A percentile compares a stretch with the other conserved stretches of the same genome.
Evolutionary conservation across 2,797 vertebrate genomes (phyloP).

Genomic region (Brachyalestes nurse): DNA sequence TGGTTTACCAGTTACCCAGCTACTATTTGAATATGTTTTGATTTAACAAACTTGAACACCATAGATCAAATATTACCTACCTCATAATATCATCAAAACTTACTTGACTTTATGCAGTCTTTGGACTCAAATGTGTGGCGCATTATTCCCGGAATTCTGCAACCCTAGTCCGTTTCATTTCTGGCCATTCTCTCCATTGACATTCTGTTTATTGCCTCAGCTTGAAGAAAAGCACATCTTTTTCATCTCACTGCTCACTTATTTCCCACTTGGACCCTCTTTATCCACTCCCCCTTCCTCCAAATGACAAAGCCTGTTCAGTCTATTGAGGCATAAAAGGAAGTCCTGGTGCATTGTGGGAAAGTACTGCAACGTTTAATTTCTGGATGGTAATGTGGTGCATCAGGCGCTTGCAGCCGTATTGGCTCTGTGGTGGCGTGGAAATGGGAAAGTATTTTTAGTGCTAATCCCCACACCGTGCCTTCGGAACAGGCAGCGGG

Average conservation of each 20-base stretch:
- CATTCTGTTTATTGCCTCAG: not conserved
- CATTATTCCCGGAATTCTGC: too few species aligned
- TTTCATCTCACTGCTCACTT: not conserved
- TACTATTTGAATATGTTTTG: too few species aligned
- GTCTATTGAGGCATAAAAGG: constrained; percentile 38
- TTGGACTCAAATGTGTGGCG: too few species aligned
- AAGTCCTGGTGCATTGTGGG: constrained; percentile 23
- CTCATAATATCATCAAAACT: too few species aligned
- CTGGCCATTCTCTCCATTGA: not conserved
- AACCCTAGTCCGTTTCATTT: not conserved
- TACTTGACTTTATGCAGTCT: too few species aligned
- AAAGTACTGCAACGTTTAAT: constrained; percentile 31
- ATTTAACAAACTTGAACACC: too few species aligned
- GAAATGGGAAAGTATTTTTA: constrained; percentile 55
- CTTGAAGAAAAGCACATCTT: not conserved
- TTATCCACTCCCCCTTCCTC: constrained; percentile 9
- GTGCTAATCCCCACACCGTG: constrained; percentile 43
- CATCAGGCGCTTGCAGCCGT: constrained; percentile 34
- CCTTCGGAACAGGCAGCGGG: constrained; percentile 23
- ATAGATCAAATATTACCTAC: too few species aligned
- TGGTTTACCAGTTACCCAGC: too few species aligned
- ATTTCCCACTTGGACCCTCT: constrained; percentile 11
- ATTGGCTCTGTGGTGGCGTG: constrained; percentile 11
- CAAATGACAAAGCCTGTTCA: constrained; percentile 31
- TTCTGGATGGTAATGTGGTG: constrained; percentile 34